Evolutionary conservation across 2,113 vertebrate species (phyloP).

Genomic region (Fregata magnificens): DNA sequence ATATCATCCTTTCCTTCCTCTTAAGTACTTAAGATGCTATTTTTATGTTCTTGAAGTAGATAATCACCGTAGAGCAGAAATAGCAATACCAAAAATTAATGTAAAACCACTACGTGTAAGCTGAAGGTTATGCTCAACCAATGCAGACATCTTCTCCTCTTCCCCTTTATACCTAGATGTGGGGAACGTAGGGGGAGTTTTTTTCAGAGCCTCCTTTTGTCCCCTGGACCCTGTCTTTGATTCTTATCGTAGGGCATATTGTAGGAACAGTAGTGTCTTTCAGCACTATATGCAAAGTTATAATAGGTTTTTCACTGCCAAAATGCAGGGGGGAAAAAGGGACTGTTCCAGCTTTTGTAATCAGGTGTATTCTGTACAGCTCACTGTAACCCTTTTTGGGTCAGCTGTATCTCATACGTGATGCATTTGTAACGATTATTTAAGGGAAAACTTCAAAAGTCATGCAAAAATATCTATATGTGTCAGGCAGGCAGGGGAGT

Average conservation of each 20-base stretch:
- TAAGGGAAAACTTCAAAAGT: background rate
- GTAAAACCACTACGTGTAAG: background rate
- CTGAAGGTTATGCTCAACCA: background rate
- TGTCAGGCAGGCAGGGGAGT: background rate
- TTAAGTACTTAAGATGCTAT: constrained; percentile 12
- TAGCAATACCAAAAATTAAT: background rate
- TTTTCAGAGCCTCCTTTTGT: background rate
- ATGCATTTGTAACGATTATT: background rate
- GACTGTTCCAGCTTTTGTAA: background rate
- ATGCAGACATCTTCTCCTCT: background rate
- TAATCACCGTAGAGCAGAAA: constrained; percentile 27
- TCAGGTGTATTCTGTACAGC: background rate
- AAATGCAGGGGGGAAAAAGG: background rate
- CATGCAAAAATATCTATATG: background rate
- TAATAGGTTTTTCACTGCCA: background rate
- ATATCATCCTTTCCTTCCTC: background rate
- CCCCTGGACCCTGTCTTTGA: background rate
- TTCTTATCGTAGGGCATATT: background rate
- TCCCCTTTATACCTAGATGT: background rate
- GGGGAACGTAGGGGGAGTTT: background rate
- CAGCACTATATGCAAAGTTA: background rate
- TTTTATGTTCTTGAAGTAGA: constrained; percentile 16
- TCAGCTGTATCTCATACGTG: background rate
- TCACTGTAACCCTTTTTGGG: background rate
- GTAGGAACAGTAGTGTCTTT: background rate